A percentile compares a stretch with the other conserved stretches of the same genome.
Conservation (phyloP, 1,140 invertebrate genomes). For the Drosophila leontia region DNA sequence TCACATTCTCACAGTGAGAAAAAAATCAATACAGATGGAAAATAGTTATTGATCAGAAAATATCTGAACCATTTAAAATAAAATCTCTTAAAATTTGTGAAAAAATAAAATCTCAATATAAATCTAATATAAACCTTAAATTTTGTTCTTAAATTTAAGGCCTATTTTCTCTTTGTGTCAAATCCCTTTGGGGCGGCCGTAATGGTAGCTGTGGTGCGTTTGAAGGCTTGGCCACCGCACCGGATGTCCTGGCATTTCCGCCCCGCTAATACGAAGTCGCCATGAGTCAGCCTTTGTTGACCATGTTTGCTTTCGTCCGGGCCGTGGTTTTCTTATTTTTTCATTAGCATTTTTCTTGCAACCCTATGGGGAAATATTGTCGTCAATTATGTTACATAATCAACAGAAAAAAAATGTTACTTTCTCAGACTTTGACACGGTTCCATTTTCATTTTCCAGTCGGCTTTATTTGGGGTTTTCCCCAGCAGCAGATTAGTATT, state of each 20-base stretch:
- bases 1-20: constrained; percentile 4
- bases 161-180: background rate
- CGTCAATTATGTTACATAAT: constrained; percentile 77
- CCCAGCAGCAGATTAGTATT: constrained; percentile 57
- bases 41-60: no score
- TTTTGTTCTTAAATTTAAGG: background rate
- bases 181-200: constrained; percentile 5
- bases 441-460: constrained; percentile 33
- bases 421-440: constrained; percentile 51
- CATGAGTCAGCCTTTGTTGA: constrained; percentile 57
- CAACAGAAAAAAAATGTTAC: constrained; percentile 45
- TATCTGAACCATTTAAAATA: no score
- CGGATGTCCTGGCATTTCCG: constrained; percentile 75
- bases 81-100: no score
- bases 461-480: constrained; percentile 23
- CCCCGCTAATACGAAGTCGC: constrained; percentile 61
- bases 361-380: constrained; percentile 70
- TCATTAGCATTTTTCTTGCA: constrained; percentile 70
- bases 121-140: background rate
- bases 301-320: constrained; percentile 21
- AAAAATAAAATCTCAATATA: background rate
- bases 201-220: constrained; percentile 24
- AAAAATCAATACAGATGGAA: no score
- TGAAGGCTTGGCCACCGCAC: constrained; percentile 58
- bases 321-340: constrained; percentile 51